Evolutionary conservation across 1,140 invertebrate genomes (phyloP), one percentile per base, ranked within the genome.

Genomic region (Drosophila obscura): DNA sequence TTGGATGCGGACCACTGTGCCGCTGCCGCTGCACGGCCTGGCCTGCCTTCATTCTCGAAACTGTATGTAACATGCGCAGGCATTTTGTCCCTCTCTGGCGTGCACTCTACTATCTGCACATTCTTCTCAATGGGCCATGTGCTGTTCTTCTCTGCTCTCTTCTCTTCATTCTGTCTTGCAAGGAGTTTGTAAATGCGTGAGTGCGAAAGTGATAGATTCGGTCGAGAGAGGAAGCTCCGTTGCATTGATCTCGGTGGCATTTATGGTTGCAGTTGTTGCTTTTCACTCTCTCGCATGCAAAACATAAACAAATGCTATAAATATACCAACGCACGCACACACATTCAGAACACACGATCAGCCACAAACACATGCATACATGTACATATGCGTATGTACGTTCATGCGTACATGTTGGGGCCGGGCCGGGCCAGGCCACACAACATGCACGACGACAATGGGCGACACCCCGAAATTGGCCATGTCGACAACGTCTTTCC

Each of bases 281-380:
- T 49, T 72, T 66, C 53, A 57, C 57, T 82, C 72, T 82, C 72
- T 65, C 53, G 75, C 68, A 60, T 87, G 82, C 79, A 82, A 78
- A 82, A 81, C 87, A 88, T 88, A 87, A 87, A 87, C 82, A 87
- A 87, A 88, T 82, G 78, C 82, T 87, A 87, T 88, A 88, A 87
- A 87, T 88, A 88, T 48, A 65, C 49, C 52, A 61, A 56, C 73
- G 64, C 78, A 87, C 74, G 74, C 61, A 69, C 71, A 55, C 79
- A 69, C 9, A 35, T 35, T 9, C 31, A 35, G 28, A 19, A 41
- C 22, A 44, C 35, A 44, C 15, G n/a, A 41, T 43, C 41, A 16
- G 15, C 1, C 35, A 24, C 11, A 56, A 13, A 22, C 31, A 49
- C 45, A 49, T 59, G 16, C 45, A 60, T 60, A 24, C 45, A 59